These are phyloP conservation scores for Diorhabda elongata DNA, from an alignment of 1,140 invertebrate species.

Conservation along the genomic window DNA sequence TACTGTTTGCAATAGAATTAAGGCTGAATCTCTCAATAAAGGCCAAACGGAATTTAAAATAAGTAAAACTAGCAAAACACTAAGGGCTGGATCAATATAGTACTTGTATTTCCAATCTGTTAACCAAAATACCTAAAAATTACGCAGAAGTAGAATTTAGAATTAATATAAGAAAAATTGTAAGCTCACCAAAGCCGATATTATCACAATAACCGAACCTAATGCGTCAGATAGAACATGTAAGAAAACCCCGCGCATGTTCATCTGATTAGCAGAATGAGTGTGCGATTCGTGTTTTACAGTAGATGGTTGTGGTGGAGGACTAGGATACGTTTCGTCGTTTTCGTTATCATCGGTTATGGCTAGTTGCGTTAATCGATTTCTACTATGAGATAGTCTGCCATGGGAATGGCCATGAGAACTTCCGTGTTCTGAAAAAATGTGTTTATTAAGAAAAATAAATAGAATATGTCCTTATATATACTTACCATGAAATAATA, in stretches of 20 bases:
- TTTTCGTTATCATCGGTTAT: slow-evolving; percentile 77
- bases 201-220: slow-evolving; percentile 93
- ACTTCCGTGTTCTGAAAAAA: slow-evolving; percentile 66
- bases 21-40: slow-evolving; percentile 77
- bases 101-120: slow-evolving; percentile 77
- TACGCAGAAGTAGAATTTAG: neutral
- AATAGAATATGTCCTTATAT: too few relatives aligned
- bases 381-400: slow-evolving; percentile 58
- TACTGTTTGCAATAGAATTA: slow-evolving; percentile 87
- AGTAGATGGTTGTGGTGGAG: slow-evolving; percentile 39
- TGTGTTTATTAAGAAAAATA: too few relatives aligned
- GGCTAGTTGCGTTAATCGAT: slow-evolving; percentile 59
- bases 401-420: slow-evolving; percentile 69
- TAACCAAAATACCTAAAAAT: slow-evolving; percentile 67
- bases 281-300: slow-evolving; percentile 49
- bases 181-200: slow-evolving; percentile 71
- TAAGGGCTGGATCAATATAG: slow-evolving; percentile 93
- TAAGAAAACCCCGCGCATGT: slow-evolving; percentile 96
- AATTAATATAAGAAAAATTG: neutral
- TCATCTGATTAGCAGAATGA: slow-evolving; percentile 77
- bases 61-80: slow-evolving; percentile 74
- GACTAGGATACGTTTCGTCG: slow-evolving; percentile 64
- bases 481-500: slow-evolving; percentile 74
- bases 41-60: slow-evolving; percentile 85
- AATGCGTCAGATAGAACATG: slow-evolving; percentile 96